Evolutionary conservation across 2,113 vertebrate genomes (phyloP).

Genomic region (Mobula hypostoma): DNA sequence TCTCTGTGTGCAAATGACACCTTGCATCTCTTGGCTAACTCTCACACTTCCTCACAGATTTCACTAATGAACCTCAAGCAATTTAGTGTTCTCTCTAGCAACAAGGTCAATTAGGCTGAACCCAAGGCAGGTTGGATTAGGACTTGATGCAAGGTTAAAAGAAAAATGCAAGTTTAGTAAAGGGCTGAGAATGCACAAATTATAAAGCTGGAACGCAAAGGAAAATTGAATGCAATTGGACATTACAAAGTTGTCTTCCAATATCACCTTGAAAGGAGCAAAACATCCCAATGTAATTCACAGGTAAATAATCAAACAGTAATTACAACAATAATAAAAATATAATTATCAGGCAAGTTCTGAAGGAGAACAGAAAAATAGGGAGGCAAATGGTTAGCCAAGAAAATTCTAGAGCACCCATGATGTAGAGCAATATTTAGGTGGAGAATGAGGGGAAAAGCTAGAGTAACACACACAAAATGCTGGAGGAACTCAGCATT

Average conservation of each 20-base stretch:
- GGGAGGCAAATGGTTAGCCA: neutral
- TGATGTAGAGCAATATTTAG: neutral
- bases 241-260: neutral
- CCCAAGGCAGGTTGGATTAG: neutral
- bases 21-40: conserved; percentile 1
- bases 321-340: neutral
- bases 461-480: too few relatives aligned
- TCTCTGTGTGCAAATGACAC: neutral
- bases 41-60: neutral
- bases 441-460: too few relatives aligned
- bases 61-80: conserved; percentile 1
- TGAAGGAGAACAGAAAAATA: neutral
- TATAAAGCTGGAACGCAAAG: neutral
- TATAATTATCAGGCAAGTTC: neutral
- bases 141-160: neutral
- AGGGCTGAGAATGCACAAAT: neutral
- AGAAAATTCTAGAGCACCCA: neutral
- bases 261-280: neutral
- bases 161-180: neutral
- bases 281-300: neutral
- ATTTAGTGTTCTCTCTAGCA: neutral
- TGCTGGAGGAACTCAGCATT: too few relatives aligned
- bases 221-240: neutral
- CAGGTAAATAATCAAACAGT: neutral
- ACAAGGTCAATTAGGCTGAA: neutral